A percentile compares a stretch with the other conserved stretches of the same genome.
phyloP scores from a whole-genome alignment of 2,888 invertebrate species.

The Xestia xanthographa region DNA sequence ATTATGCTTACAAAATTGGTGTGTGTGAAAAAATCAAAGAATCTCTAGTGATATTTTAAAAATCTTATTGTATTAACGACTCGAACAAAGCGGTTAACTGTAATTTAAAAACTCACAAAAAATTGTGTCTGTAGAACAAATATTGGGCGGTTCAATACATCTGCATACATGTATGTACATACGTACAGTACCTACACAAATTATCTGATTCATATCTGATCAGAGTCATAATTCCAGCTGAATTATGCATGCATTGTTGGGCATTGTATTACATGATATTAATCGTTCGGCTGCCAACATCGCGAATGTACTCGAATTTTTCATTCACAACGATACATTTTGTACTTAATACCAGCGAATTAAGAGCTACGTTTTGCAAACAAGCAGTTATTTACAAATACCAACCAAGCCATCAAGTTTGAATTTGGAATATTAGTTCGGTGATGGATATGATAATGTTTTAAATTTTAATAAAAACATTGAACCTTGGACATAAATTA shows the following conservation, averaged over 20 bases:
- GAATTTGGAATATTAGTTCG: constrained; percentile 12
- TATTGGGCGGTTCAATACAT: constrained; percentile 13
- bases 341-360: constrained; percentile 25
- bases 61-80: neutral
- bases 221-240: constrained; percentile 61
- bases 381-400: constrained; percentile 51
- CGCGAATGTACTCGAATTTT: constrained; percentile 33
- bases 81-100: neutral
- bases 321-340: constrained; percentile 25
- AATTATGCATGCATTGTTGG: constrained; percentile 68
- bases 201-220: constrained; percentile 60
- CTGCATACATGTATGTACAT: constrained; percentile 1
- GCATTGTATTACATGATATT: constrained; percentile 69
- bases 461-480: constrained; percentile 8
- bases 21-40: neutral
- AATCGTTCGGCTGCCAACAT: constrained; percentile 59
- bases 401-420: constrained; percentile 23
- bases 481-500: constrained; percentile 34
- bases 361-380: constrained; percentile 42
- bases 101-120: neutral
- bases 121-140: neutral
- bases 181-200: constrained; percentile 14
- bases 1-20: neutral
- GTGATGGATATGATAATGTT: neutral
- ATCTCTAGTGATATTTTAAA: neutral